Conservation (phyloP, 2,113 vertebrate species). For the Salvelinus alpinus region DNA sequence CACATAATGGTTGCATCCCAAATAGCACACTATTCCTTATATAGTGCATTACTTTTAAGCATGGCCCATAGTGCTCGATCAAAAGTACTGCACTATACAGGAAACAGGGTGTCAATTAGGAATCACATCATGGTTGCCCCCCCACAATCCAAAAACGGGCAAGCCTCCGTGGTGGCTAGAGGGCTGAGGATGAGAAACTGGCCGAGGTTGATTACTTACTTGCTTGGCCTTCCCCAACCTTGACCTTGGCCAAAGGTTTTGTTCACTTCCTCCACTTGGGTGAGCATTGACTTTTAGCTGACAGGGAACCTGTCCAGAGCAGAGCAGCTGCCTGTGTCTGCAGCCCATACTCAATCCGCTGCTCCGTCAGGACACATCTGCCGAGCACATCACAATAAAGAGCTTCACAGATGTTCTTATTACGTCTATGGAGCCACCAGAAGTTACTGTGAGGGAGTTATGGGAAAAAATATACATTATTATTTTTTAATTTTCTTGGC, state of each 20-base stretch:
- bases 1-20: too few relatives aligned
- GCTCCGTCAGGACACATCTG: conserved; percentile 41
- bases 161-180: background rate
- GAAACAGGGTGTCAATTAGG: too few relatives aligned
- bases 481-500: background rate
- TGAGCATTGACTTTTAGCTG: conserved; percentile 47
- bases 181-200: conserved; percentile 14
- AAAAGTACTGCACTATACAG: too few relatives aligned
- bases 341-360: too few relatives aligned
- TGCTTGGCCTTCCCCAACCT: background rate
- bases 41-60: too few relatives aligned
- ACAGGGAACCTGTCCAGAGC: conserved; percentile 37
- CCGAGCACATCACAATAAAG: conserved; percentile 41
- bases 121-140: conserved; percentile 8
- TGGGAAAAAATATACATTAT: too few relatives aligned
- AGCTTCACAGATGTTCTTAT: conserved; percentile 44
- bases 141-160: background rate
- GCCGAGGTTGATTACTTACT: conserved; percentile 41
- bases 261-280: conserved; percentile 37
- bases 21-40: too few relatives aligned
- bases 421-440: background rate
- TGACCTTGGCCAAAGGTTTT: conserved; percentile 54
- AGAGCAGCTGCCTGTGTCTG: conserved; percentile 42
- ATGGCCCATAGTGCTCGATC: too few relatives aligned
- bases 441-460: background rate